phyloP scores from a whole-genome alignment of 2,113 vertebrate genomes.

The Pseudorhombus dupliciocellatus region DNA sequence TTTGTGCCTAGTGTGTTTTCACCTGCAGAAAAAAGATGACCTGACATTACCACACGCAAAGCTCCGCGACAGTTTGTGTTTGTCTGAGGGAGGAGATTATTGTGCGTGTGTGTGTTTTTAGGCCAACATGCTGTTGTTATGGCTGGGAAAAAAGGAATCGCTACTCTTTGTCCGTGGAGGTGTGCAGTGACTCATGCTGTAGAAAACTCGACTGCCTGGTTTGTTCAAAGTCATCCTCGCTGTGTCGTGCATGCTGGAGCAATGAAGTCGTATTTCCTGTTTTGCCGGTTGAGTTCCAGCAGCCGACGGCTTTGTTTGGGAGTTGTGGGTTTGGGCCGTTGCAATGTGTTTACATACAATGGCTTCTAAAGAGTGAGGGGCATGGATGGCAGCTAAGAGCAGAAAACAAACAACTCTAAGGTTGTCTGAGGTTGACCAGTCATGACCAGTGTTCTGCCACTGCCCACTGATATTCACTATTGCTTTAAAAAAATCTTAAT shows the following conservation, averaged over 20 bases:
- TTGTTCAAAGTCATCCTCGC: conserved; percentile 47
- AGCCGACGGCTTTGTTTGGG: conserved; percentile 51
- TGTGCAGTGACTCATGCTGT: conserved; percentile 48
- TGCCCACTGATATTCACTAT: conserved; percentile 11
- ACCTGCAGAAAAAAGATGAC: background rate
- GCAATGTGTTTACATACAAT: conserved; percentile 55
- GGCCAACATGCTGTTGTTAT: conserved; percentile 11
- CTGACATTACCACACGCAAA: background rate
- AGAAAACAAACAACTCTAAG: background rate
- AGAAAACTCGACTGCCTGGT: conserved; percentile 65
- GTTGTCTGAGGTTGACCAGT: background rate
- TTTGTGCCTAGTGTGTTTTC: conserved; percentile 4
- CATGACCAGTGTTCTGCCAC: background rate
- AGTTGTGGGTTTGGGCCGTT: conserved; percentile 48
- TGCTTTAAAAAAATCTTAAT: background rate
- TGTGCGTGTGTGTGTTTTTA: background rate
- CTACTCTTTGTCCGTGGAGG: conserved; percentile 23
- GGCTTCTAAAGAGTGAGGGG: conserved; percentile 4
- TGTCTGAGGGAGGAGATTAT: background rate
- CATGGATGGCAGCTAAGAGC: background rate
- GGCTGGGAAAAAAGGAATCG: conserved; percentile 26
- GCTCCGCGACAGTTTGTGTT: conserved; percentile 27
- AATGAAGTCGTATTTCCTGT: conserved; percentile 72
- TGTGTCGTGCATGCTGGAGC: conserved; percentile 10
- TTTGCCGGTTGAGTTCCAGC: conserved; percentile 55